Percentiles rank a stretch among this genome's conserved stretches.
These are phyloP conservation scores for Vireo altiloquus DNA, from an alignment of 2,113 vertebrate species.

Conservation along the genomic window DNA sequence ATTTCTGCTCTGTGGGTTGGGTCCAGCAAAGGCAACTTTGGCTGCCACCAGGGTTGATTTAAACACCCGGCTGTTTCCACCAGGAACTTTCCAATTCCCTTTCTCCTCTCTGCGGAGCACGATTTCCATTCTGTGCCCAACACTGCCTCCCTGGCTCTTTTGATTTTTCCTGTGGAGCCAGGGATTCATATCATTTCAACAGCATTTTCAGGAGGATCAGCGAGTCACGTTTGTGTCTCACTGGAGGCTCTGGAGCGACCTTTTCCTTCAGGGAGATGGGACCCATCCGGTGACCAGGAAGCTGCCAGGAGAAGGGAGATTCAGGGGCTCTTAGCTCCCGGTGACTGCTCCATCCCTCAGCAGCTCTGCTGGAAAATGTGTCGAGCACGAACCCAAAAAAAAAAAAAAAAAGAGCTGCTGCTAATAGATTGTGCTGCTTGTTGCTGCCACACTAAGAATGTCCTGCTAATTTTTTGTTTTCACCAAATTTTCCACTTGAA, in stretches of 20 bases:
- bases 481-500: conserved; percentile 51
- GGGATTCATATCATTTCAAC: not conserved
- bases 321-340: not conserved
- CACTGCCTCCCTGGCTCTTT: not conserved
- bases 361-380: not conserved
- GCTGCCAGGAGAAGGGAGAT: conserved; percentile 4
- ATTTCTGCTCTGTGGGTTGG: not conserved
- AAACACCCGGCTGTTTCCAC: not conserved
- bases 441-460: not conserved
- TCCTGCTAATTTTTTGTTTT: conserved; percentile 60
- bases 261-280: not conserved
- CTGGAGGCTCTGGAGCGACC: not conserved
- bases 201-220: not conserved
- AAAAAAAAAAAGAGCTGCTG: not conserved
- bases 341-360: not conserved
- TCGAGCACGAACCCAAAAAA: not conserved
- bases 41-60: not conserved
- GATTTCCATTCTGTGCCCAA: not conserved
- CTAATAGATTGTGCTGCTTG: conserved; percentile 1
- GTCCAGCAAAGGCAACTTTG: not conserved
- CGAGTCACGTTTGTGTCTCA: not conserved
- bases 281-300: not conserved
- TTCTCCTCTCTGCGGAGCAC: not conserved
- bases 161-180: not conserved
- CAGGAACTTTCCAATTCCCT: not conserved